Evolutionary conservation across 2,888 invertebrate genomes (phyloP), one percentile per base, ranked within the genome.

Genomic region (Chymomyza fuscimana): DNA sequence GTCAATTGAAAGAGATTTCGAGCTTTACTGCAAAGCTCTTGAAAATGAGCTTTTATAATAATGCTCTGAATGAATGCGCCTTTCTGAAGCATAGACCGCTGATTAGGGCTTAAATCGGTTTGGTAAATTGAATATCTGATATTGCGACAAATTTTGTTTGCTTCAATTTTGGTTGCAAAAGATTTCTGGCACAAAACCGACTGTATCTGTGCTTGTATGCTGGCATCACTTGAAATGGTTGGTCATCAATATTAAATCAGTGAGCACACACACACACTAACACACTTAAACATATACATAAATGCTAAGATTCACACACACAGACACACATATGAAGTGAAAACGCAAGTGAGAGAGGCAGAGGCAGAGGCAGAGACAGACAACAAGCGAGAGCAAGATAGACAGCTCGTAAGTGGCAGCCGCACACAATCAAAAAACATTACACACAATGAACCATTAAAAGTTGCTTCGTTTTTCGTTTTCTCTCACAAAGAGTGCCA

Each of bases 201-300:
- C 54, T 59, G 40, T 65, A 40, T 60, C 51, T 19, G 10, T 67
- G 61, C 58, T 72, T 74, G 68, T 78, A 54, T 56, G 74, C 73
- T 74, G 67, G 67, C 78, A 84, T 77, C 85, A 82, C 79, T 84
- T 80, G 85, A 86, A 82, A 78, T 84, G 87, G 87, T 86, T 82
- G 85, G 82, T 84, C 85, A 86, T 83, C 83, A 83, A 83, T 83
- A 86, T 83, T 83, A 83, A 83, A 86, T 83, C 86, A 83, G 85
- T 77, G 76, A 77, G 82, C 76, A 65, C 72, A 72, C 78, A 65
- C 12, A 46, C 40, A 46, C 40, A 46, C 32, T 32, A 32, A 32
- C 12, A 46, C 12, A 46, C 32, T 58, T 56, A 70, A 56, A 63
- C 59, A 65, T 36, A 63, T 12, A 65, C 51, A 64, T 16, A 59